Evolutionary conservation across 2,888 invertebrate genomes (phyloP), one percentile per base, ranked within the genome.

Genomic region (Diplazon laetatorius): DNA sequence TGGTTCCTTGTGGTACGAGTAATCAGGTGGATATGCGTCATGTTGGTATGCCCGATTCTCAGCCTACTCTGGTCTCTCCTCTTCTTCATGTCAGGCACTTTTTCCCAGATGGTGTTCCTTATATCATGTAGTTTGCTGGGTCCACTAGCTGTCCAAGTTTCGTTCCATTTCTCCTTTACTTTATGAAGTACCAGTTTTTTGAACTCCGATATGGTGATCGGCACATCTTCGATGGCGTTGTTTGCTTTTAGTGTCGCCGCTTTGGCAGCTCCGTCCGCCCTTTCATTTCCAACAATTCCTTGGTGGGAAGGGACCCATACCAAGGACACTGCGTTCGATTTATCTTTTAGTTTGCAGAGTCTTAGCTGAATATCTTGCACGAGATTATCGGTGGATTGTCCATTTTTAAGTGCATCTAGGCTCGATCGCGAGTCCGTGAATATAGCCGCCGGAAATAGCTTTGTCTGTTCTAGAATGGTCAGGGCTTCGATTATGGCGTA

Each of bases 401-500:
- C 0, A n/a, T 63, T 63, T 4, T 4, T 14, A 9, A 63, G 46
- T 1, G 44, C 22, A 0, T 9, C n/a, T 4, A 22, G 20, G 0
- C 44, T 35, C 6, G 46, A 30, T 18, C 39, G 3, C 1, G 30
- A 63, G 25, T 63, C 46, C 6, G 37, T 59, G n/a, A 71, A 62
- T n/a, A 71, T 22, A 3, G 52, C 62, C 6, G 14, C 50, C 20
- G 37, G 37, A 1, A 14, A 6, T 18, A 62, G n/a, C 10, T 22
- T 48, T 10, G 42, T 9, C 20, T 50, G 39, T 60, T 71, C 60
- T 2, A 50, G 16, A n/a, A 62, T 48, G 1, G 9, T n/a, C 16
- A 71, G 9, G 14, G 71, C 50, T 60, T 69, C 46, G 0, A 25
- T 9, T 6, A 69, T 59, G n/a, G 59, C 69, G 37, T 42, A 59